Evolutionary conservation across 1,140 invertebrate genomes (phyloP).

Genomic region (Drosophila nebulosa): DNA sequence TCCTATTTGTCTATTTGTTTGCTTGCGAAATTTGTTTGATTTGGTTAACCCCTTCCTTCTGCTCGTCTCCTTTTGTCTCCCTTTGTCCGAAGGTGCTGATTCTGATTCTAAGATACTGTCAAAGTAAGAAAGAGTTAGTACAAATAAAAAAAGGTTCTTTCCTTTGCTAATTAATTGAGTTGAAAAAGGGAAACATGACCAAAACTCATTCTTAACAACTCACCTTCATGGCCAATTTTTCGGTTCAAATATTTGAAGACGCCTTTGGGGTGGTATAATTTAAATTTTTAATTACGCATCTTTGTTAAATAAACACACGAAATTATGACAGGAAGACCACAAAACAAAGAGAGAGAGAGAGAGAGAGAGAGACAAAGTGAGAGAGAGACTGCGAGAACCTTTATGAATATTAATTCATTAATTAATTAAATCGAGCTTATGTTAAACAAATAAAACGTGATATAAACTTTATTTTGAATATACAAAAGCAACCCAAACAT

Average conservation of each 20-base stretch:
- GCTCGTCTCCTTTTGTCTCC: neutral
- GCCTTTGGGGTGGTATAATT: constrained; percentile 57
- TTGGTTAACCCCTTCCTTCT: constrained; percentile 43
- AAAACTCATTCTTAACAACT: constrained; percentile 29
- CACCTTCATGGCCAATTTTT: constrained; percentile 26
- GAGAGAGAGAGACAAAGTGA: neutral
- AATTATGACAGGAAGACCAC: constrained; percentile 56
- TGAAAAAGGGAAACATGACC: constrained; percentile 39
- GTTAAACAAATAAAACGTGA: neutral
- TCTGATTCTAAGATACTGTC: constrained; percentile 50
- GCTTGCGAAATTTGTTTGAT: constrained; percentile 68
- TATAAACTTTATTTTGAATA: neutral
- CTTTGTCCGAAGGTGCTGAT: constrained; percentile 12
- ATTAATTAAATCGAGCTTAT: constrained; percentile 2
- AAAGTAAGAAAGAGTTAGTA: constrained; percentile 53
- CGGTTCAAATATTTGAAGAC: constrained; percentile 58
- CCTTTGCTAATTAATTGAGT: constrained; percentile 70
- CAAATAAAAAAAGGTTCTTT: constrained; percentile 38
- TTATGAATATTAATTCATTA: constrained; percentile 1
- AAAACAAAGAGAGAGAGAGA: neutral
- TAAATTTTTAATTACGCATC: constrained; percentile 72
- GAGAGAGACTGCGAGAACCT: neutral
- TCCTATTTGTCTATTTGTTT: constrained; percentile 51
- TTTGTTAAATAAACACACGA: constrained; percentile 56
- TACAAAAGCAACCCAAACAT: constrained; percentile 21